Conservation (phyloP, 2,888 invertebrate genomes). For the Pachymerium ferrugineum region DNA sequence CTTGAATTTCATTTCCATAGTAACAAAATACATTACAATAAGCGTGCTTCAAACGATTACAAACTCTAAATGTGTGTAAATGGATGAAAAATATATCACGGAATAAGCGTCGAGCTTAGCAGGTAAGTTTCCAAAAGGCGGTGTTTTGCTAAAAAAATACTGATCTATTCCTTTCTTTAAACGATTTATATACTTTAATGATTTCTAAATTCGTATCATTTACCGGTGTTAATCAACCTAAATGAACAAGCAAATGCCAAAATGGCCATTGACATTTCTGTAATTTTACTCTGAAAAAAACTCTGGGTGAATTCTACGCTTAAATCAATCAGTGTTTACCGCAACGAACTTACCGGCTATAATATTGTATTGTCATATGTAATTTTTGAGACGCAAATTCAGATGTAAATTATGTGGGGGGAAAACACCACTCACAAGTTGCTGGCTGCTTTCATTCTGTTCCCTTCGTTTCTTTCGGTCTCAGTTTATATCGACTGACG, state of each 20-base stretch:
- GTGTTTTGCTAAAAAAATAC: neutral
- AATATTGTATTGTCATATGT: neutral
- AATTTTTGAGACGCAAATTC: neutral
- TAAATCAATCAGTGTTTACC: neutral
- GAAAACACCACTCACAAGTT: neutral
- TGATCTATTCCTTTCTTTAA: neutral
- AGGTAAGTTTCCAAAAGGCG: neutral
- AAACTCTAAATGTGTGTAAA: neutral
- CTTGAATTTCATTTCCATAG: slow-evolving; percentile 4
- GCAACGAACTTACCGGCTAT: neutral
- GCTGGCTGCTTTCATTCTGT: slow-evolving; percentile 20
- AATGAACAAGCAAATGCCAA: neutral
- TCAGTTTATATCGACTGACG: no score
- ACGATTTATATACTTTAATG: no score
- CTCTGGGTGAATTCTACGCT: no score
- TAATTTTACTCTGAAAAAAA: no score
- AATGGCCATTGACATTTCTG: neutral
- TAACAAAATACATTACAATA: neutral
- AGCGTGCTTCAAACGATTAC: neutral
- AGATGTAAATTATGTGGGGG: neutral
- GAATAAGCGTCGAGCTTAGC: neutral
- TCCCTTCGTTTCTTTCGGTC: slow-evolving; percentile 5
- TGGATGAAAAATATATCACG: neutral
- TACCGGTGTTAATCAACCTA: no score
- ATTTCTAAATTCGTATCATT: neutral